These are phyloP conservation scores for Apis cerana DNA, from an alignment of 1,140 invertebrate species.

Conservation along the genomic window DNA sequence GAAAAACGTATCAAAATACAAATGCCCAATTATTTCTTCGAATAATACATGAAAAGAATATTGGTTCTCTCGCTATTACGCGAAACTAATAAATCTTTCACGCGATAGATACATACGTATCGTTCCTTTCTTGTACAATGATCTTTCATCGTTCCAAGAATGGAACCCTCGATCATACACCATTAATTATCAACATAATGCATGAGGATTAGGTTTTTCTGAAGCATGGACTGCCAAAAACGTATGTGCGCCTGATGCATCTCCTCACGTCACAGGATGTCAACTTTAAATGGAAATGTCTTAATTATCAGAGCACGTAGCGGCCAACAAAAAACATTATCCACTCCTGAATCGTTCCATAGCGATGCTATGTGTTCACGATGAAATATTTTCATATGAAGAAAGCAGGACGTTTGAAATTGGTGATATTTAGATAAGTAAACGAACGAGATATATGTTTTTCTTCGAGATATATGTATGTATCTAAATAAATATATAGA, in stretches of 20 bases:
- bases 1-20: background rate
- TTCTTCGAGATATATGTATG: too few relatives aligned
- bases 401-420: background rate
- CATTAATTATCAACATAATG: slow-evolving; percentile 70
- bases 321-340: slow-evolving; percentile 51
- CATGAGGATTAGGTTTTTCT: slow-evolving; percentile 70
- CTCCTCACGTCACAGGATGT: slow-evolving; percentile 67
- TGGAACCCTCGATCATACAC: slow-evolving; percentile 61
- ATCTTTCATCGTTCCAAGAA: slow-evolving; percentile 32
- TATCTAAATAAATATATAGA: too few relatives aligned
- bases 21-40: slow-evolving; percentile 20
- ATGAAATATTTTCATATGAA: slow-evolving; percentile 7
- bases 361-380: background rate
- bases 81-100: slow-evolving; percentile 58
- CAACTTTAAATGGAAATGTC: slow-evolving; percentile 77
- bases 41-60: background rate
- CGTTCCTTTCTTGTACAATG: slow-evolving; percentile 24
- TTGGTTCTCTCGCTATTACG: slow-evolving; percentile 24
- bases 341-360: slow-evolving; percentile 11
- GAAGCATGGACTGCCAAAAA: slow-evolving; percentile 47
- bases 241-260: slow-evolving; percentile 55
- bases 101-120: slow-evolving; percentile 38
- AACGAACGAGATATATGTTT: too few relatives aligned
- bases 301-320: slow-evolving; percentile 77
- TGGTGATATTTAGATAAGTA: slow-evolving; percentile 5